Evolutionary conservation across 2,888 invertebrate genomes (phyloP), one percentile per base, ranked within the genome.

Genomic region (Pycnomerus fuliginosus): DNA sequence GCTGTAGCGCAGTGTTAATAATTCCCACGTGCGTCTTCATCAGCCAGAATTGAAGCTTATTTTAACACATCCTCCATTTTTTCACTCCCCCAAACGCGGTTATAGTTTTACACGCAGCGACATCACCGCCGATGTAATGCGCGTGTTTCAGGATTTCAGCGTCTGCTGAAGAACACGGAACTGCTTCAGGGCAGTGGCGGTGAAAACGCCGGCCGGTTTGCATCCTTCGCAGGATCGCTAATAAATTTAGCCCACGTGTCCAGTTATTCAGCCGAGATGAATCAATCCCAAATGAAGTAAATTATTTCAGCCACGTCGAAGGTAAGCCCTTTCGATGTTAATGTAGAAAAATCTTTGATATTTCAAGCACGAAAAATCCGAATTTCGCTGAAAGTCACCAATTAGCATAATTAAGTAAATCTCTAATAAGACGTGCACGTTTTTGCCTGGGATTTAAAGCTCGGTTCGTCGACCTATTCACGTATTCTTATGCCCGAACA

Each of bases 111-210:
- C n/a, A n/a, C n/a, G 8, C 25, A 36, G 27, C 36, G 15, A 15
- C 27, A 15, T 28, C 16, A 16, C 22, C 20, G 25, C 16, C 16
- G 36, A 22, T 23, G 42, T 24, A 43, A 30, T 43, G 42, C 42
- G 42, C 42, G 42, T 43, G 42, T 43, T 43, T 43, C 42, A 36
- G 42, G 36, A 36, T 36, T 36, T 43, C 36, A 43, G 42, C 36
- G 31, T 17, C 31, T 28, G 25, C 35, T 31, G 31, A 43, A 43
- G 42, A 43, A 43, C 42, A 28, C 42, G 42, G 42, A 43, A 43
- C 36, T 36, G 31, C 30, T 35, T 23, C 16, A 16, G 36, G 36
- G 35, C 31, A 45, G 45, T 40, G 40, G 34, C 35, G 45, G 14
- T 40, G 45, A 40, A 45, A 45, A 36, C 45, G 35, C 25, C 40